A percentile compares a stretch with the other conserved stretches of the same genome.
These are phyloP conservation scores for Catagonus wagneri DNA, from an alignment of 2,113 vertebrate species.

Conservation along the genomic window DNA sequence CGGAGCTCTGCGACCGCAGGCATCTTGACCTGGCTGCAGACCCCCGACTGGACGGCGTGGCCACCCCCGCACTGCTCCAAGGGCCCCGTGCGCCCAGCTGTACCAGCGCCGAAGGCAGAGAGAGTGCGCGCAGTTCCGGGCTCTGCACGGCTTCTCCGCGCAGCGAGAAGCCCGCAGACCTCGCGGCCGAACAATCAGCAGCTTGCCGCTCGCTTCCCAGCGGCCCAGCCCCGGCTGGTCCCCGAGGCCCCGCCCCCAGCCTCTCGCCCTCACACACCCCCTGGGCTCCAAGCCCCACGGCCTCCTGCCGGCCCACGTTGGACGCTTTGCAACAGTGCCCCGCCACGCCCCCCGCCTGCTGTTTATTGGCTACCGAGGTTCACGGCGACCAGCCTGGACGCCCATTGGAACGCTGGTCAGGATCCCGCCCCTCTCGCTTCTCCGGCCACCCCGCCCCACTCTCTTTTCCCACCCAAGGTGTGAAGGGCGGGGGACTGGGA, in stretches of 20 bases:
- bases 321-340: slow-evolving; percentile 86
- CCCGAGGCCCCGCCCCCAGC: slow-evolving; percentile 63
- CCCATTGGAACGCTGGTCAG: slow-evolving; percentile 28
- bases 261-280: slow-evolving; percentile 66
- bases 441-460: slow-evolving; percentile 81
- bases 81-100: neutral
- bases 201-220: neutral
- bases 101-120: neutral
- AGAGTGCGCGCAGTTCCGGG: neutral
- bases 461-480: slow-evolving; percentile 94
- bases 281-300: slow-evolving; percentile 5
- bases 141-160: neutral
- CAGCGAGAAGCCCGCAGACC: neutral
- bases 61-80: neutral
- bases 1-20: neutral
- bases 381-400: neutral
- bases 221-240: neutral
- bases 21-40: slow-evolving; percentile 25
- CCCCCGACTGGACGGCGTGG: neutral
- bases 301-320: slow-evolving; percentile 91
- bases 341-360: slow-evolving; percentile 70
- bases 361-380: slow-evolving; percentile 81
- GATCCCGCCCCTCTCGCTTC: neutral
- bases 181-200: slow-evolving; percentile 69
- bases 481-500: slow-evolving; percentile 88